phyloP scores from a whole-genome alignment of 1,140 invertebrate species.

The Drosophila persimilis region DNA sequence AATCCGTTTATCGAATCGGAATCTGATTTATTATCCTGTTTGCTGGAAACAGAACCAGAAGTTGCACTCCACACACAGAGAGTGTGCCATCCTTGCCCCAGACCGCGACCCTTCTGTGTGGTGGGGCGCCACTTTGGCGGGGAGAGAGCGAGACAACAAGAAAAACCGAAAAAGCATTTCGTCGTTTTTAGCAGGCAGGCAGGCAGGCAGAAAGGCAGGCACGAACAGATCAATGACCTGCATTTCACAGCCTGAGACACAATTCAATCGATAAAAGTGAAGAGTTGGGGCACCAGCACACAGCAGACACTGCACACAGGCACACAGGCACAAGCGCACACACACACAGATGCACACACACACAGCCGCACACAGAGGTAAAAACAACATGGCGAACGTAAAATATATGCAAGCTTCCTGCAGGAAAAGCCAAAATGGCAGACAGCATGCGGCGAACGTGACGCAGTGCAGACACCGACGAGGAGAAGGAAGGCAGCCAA shows the following conservation, averaged over 20 bases:
- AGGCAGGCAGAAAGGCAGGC: constrained; percentile 54
- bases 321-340: constrained; percentile 14
- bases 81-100: too few species aligned
- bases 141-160: constrained; percentile 15
- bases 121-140: too few species aligned
- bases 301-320: constrained; percentile 53
- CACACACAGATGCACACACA: constrained; percentile 35
- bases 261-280: constrained; percentile 81
- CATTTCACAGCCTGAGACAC: constrained; percentile 79
- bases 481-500: neutral
- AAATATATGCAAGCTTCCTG: constrained; percentile 81
- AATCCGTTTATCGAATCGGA: constrained; percentile 31
- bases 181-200: constrained; percentile 57
- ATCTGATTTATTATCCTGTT: constrained; percentile 33
- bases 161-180: constrained; percentile 55
- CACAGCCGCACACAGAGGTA: constrained; percentile 34
- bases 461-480: constrained; percentile 54
- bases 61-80: constrained; percentile 30
- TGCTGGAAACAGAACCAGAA: constrained; percentile 4
- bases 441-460: constrained; percentile 62
- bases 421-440: constrained; percentile 79
- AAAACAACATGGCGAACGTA: constrained; percentile 68
- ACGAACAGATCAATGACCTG: constrained; percentile 79
- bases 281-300: constrained; percentile 76
- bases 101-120: too few species aligned